Evolutionary conservation across 2,888 invertebrate species (phyloP), one percentile per base, ranked within the genome.

Genomic region (Caenorhabditis sp.): DNA sequence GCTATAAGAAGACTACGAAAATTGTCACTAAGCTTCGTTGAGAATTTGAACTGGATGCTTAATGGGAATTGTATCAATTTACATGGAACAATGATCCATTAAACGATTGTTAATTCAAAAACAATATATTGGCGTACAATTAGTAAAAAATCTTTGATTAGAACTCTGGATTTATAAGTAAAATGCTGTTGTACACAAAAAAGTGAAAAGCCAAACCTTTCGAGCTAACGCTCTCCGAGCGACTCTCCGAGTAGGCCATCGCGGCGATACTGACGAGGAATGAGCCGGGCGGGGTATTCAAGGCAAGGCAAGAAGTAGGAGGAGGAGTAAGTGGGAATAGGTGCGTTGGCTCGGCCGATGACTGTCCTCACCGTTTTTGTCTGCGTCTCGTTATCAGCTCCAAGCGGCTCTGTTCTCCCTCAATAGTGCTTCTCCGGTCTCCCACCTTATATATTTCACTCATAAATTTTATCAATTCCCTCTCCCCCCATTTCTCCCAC

Each of bases 391-490:
- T 74, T 74, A 74, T 76, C 76, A 32, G 20, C 24, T 62, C 26
- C 61, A 53, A 67, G 61, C 61, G 32, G 61, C 61, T 60, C 20
- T 40, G 76, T 76, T 76, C 76, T 76, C 68, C 68, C 76, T 76
- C 32, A 67, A 76, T 60, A 65, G 70, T 69, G 70, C 70, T 79
- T 60, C 70, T 65, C n/a, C 32, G 62, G 64, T 47, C 69, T 67
- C 15, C 26, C 50, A 56, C 53, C 62, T 69, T 69, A 69, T 64
- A 69, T 79, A 79, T 79, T 79, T 79, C 78, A 70, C 50, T 53
- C 78, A 79, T 65, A 79, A 79, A 79, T 79, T 70, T 79, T 71
- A 79, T 71, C 78, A 79, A 61, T 71, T 70, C 58, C 55, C 65
- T 51, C n/a, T 18, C 37, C 62, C 62, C 53, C n/a, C 58, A 35